phyloP scores from a whole-genome alignment of 2,888 invertebrate genomes.

The Teleiodes luculella region DNA sequence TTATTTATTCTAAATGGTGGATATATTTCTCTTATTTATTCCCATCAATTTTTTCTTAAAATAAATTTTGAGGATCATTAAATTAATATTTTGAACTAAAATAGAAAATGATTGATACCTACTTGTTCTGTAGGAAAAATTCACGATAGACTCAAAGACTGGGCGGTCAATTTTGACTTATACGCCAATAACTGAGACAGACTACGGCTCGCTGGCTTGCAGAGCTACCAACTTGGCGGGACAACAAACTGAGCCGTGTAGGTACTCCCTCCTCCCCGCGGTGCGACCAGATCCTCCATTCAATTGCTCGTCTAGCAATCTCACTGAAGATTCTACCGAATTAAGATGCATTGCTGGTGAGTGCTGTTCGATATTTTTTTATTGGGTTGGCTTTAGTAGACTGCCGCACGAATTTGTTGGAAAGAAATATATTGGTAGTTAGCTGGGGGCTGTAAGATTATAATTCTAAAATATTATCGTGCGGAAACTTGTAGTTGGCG shows the following conservation, averaged over 20 bases:
- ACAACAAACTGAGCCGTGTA: constrained; percentile 84
- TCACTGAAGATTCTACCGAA: constrained; percentile 87
- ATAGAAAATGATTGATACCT: neutral
- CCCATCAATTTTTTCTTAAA: too few species aligned
- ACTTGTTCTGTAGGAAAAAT: constrained; percentile 65
- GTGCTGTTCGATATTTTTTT: constrained; percentile 15
- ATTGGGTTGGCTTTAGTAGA: too few species aligned
- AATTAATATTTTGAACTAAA: neutral
- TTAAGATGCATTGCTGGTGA: constrained; percentile 82
- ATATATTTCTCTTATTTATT: too few species aligned
- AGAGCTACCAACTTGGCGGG: constrained; percentile 86
- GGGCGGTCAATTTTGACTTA: constrained; percentile 85
- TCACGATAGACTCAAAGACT: constrained; percentile 66
- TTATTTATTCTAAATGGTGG: too few species aligned
- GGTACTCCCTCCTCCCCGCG: constrained; percentile 86
- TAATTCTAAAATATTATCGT: too few species aligned
- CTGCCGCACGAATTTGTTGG: too few species aligned
- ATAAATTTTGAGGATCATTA: neutral
- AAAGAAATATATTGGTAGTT: too few species aligned
- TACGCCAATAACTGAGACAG: constrained; percentile 85
- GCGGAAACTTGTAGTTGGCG: too few species aligned
- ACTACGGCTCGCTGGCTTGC: constrained; percentile 87
- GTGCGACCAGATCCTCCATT: constrained; percentile 87
- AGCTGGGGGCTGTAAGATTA: too few species aligned
- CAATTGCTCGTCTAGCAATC: constrained; percentile 87